phyloP scores from a whole-genome alignment of 2,888 invertebrate genomes.

The Epirrita christyi region DNA sequence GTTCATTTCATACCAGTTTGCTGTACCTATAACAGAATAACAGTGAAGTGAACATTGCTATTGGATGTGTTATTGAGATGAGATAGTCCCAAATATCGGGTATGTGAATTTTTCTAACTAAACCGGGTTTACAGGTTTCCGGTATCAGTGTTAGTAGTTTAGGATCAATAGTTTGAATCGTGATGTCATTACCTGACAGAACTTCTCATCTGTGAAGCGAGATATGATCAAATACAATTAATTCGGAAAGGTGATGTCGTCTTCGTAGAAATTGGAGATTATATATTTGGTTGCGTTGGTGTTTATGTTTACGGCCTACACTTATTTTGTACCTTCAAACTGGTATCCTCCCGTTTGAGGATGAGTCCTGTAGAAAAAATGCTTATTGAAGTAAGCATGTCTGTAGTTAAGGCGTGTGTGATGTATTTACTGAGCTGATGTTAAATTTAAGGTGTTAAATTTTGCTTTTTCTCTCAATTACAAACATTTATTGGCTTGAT shows the following conservation, averaged over 20 bases:
- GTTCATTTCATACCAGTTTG: conserved; percentile 50
- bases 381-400: neutral
- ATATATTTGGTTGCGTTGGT: conserved; percentile 10
- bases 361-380: neutral
- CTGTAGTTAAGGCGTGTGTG: neutral
- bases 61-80: conserved; percentile 67
- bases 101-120: conserved; percentile 57
- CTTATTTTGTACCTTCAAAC: conserved; percentile 8
- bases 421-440: too few relatives aligned
- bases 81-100: conserved; percentile 62
- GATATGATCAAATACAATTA: conserved; percentile 21
- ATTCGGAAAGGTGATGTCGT: conserved; percentile 2
- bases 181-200: conserved; percentile 60
- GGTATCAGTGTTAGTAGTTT: conserved; percentile 16
- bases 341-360: conserved; percentile 5
- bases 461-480: neutral
- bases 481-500: neutral
- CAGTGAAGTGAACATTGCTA: conserved; percentile 58
- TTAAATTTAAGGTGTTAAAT: neutral
- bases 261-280: conserved; percentile 3
- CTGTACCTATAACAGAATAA: conserved; percentile 6
- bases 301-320: conserved; percentile 14
- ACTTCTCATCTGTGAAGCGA: conserved; percentile 34
- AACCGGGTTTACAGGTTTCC: conserved; percentile 13
- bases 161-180: conserved; percentile 64